Conservation (phyloP, 2,797 vertebrate genomes). For the Paramormyrops hopkinsi region DNA sequence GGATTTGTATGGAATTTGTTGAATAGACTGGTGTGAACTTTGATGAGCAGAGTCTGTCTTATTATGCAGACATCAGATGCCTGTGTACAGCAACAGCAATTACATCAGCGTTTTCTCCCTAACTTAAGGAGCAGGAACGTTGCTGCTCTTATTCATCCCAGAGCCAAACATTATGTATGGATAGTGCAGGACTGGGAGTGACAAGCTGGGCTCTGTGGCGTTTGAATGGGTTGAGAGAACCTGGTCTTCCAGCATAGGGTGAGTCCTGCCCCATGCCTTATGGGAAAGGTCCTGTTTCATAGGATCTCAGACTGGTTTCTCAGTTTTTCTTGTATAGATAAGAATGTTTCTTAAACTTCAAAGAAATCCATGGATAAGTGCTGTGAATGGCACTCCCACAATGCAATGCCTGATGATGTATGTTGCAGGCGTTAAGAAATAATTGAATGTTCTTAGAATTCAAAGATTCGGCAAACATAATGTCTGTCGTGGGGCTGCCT, state of each 20-base stretch:
- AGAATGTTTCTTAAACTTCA: neutral
- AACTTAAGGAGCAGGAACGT: neutral
- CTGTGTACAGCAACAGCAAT: neutral
- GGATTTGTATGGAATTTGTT: neutral
- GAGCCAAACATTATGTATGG: neutral
- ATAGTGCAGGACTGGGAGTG: neutral
- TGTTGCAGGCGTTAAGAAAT: neutral
- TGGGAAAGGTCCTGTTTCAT: neutral
- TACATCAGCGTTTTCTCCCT: neutral
- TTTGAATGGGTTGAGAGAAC: neutral
- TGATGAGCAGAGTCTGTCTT: neutral
- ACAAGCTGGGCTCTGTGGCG: neutral
- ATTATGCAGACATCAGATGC: neutral
- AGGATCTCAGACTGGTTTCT: neutral
- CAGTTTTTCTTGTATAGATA: neutral
- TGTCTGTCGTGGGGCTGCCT: neutral
- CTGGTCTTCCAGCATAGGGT: neutral
- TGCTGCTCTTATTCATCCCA: neutral
- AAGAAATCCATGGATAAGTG: neutral
- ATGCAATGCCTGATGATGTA: neutral
- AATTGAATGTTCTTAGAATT: neutral
- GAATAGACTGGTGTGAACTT: neutral
- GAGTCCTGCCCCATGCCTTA: neutral
- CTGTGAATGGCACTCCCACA: neutral
- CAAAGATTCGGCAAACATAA: neutral